Evolutionary conservation across 2,888 invertebrate species (phyloP).

Genomic region (Hemistola chrysoprasaria): DNA sequence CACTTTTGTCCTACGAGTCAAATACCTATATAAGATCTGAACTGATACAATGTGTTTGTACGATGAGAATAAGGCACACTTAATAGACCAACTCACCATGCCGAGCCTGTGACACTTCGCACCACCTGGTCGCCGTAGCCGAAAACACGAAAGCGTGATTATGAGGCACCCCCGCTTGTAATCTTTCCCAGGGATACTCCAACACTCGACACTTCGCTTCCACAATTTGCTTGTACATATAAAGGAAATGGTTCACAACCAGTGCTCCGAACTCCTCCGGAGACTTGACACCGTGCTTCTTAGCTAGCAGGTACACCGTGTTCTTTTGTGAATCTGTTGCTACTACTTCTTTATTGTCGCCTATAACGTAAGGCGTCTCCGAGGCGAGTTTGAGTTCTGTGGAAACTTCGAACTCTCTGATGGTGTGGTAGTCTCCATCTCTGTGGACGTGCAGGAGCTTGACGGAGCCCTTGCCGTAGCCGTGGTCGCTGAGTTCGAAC

Average conservation of each 20-base stretch:
- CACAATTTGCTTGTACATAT: constrained; percentile 88
- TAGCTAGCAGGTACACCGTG: constrained; percentile 89
- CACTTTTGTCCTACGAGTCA: too few species aligned
- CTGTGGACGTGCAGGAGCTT: constrained; percentile 88
- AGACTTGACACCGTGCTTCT: constrained; percentile 88
- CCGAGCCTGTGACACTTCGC: constrained; percentile 85
- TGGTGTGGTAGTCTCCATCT: constrained; percentile 85
- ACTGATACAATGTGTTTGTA: too few species aligned
- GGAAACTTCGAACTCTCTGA: constrained; percentile 88
- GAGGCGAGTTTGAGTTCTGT: constrained; percentile 87
- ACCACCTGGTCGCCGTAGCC: constrained; percentile 85
- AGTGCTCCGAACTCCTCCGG: constrained; percentile 90
- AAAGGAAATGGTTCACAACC: constrained; percentile 88
- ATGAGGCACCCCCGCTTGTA: constrained; percentile 81
- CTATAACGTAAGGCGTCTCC: constrained; percentile 86
- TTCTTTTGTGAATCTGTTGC: constrained; percentile 93
- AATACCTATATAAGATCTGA: too few species aligned
- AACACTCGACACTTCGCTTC: constrained; percentile 86
- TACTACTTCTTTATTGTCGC: constrained; percentile 91
- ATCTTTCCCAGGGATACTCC: constrained; percentile 90
- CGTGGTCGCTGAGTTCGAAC: constrained; percentile 84
- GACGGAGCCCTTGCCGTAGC: constrained; percentile 89
- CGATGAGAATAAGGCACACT: too few species aligned
- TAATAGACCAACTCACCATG: constrained; percentile 86
- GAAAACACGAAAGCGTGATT: constrained; percentile 90